Evolutionary conservation across 2,797 vertebrate genomes (phyloP), one percentile per base, ranked within the genome.

Genomic region (Sebastolobus alascanus): DNA sequence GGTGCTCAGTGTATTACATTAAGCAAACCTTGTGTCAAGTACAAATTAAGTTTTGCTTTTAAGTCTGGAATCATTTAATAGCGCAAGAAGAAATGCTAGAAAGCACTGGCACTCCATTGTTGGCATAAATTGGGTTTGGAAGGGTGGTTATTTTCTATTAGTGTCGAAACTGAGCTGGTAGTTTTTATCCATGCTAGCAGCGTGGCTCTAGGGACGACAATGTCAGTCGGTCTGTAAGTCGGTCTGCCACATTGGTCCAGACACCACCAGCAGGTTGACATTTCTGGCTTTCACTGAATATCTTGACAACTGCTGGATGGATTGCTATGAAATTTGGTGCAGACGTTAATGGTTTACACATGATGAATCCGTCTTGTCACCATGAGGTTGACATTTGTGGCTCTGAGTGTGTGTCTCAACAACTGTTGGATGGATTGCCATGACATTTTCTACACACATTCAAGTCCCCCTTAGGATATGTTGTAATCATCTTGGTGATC

Each of bases 1-100:
- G 64, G 73, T 40, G 8, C 61, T 70, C 18, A 29, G 37, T 61
- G 4, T 56, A 27, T 61, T 72, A 8, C 63, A 65, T 74, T 68
- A 40, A 71, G 13, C 2, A 25, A 37, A 73, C 5, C 33, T 29
- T 29, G n/a, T 31, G 52, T 67, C 18, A 55, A 58, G 38, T 63
- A 6, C 33, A 79, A 79, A 68, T 77, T 2, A 78, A 64, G 27
- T 78, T 79, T 70, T 84, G 16, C 73, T 50, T 68, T 60, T 6
- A 60, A 3, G 13, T 2, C 2, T 46, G 52, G n/a, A 54, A 22
- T 54, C 20, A 54, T n/a, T 54, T 22, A 54, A 54, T 22, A 54
- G 52, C 5, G n/a, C n/a, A 18, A 13, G 31, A 61, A 56, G 37
- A 31, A 20, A 27, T 73, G 50, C 25, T 29, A 22, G 22, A 58